Percentiles rank a stretch among this genome's conserved stretches.
Evolutionary conservation across 2,113 vertebrate genomes (phyloP).

Genomic region (Cebus imitator): DNA sequence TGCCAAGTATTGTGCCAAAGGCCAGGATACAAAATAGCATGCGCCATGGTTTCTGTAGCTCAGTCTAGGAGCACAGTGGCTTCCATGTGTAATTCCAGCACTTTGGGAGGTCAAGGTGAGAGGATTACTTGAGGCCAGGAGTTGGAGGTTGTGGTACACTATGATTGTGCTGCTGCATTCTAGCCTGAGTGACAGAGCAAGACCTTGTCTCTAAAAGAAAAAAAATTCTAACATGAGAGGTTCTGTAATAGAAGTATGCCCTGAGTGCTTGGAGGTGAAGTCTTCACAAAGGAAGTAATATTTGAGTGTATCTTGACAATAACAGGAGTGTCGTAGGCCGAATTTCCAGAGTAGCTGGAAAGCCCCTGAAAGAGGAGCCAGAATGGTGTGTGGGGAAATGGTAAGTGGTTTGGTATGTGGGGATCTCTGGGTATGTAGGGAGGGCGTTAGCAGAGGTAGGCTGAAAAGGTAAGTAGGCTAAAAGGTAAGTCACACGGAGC

Average conservation of each 20-base stretch:
- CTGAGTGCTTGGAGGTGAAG: background rate
- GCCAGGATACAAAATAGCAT: background rate
- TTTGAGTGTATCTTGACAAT: background rate
- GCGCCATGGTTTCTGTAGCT: background rate
- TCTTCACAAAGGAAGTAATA: background rate
- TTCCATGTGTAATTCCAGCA: too few relatives aligned
- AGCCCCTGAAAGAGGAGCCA: background rate
- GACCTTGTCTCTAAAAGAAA: background rate
- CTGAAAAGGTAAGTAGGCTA: background rate
- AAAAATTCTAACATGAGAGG: background rate
- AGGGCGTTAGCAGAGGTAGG: background rate
- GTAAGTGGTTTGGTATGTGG: background rate
- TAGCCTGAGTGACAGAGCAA: background rate
- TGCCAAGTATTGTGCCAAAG: background rate
- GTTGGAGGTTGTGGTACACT: background rate
- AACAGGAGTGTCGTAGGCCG: background rate
- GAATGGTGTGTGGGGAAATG: background rate
- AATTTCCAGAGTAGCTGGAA: conserved; percentile 1
- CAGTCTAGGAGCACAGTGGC: background rate
- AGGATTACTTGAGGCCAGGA: background rate
- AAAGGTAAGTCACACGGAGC: background rate
- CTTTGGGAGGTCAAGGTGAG: background rate
- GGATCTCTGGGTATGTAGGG: background rate
- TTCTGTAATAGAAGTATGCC: background rate
- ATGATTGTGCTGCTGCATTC: background rate